A percentile compares a stretch with the other conserved stretches of the same genome.
phyloP scores from a whole-genome alignment of 2,888 invertebrate genomes.

The Elaeidobius kamerunicus region DNA sequence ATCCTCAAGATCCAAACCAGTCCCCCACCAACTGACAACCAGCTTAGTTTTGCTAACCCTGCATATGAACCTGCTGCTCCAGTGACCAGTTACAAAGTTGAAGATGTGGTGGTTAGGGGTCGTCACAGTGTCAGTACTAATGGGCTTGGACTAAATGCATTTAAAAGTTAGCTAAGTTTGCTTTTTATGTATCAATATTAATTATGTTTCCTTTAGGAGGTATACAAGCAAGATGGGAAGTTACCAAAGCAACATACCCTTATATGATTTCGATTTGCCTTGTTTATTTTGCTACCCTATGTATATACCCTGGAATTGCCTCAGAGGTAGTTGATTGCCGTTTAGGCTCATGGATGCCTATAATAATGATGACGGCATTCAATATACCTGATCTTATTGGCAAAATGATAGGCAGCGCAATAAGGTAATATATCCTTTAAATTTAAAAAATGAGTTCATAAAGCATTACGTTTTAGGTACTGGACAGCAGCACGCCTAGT shows the following conservation, averaged over 20 bases:
- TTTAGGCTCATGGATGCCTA: slow-evolving; percentile 87
- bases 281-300: slow-evolving; percentile 86
- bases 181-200: not conserved
- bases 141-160: slow-evolving; percentile 41
- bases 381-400: slow-evolving; percentile 85
- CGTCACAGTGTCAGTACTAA: slow-evolving; percentile 51
- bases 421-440: slow-evolving; percentile 10
- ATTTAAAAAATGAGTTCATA: not conserved
- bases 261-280: slow-evolving; percentile 88
- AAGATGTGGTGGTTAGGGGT: slow-evolving; percentile 69
- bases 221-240: slow-evolving; percentile 69
- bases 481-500: slow-evolving; percentile 80
- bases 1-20: slow-evolving; percentile 73
- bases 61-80: slow-evolving; percentile 75
- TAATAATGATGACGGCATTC: slow-evolving; percentile 84
- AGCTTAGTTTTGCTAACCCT: slow-evolving; percentile 79
- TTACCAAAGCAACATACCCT: slow-evolving; percentile 81
- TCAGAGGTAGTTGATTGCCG: slow-evolving; percentile 84
- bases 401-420: slow-evolving; percentile 29
- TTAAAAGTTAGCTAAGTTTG: slow-evolving; percentile 19
- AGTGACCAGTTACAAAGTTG: slow-evolving; percentile 65
- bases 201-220: slow-evolving; percentile 56
- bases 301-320: slow-evolving; percentile 86
- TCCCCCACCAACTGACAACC: slow-evolving; percentile 54
- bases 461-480: slow-evolving; percentile 63